Evolutionary conservation across 1,140 invertebrate species (phyloP).

Genomic region (Manduca sexta): DNA sequence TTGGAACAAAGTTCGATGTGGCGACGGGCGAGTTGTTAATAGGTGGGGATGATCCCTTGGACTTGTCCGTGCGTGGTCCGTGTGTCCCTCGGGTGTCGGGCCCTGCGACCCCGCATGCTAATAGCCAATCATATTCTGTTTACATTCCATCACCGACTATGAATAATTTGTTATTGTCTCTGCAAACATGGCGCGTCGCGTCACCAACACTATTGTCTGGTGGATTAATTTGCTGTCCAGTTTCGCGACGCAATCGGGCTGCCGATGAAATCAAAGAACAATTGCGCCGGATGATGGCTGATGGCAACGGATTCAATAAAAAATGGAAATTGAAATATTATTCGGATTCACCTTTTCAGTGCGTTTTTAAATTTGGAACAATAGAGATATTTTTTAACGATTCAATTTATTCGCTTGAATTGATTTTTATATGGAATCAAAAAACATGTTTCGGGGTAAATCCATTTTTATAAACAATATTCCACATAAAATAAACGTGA

Average conservation of each 20-base stretch:
- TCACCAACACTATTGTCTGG: conserved; percentile 65
- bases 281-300: conserved; percentile 19
- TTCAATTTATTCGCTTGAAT: no score
- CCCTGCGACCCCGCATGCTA: conserved; percentile 49
- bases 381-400: no score
- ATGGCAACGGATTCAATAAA: conserved; percentile 13
- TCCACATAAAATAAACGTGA: no score
- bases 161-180: conserved; percentile 73
- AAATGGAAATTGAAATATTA: conserved; percentile 35
- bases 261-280: conserved; percentile 49
- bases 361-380: neutral
- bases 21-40: conserved; percentile 60
- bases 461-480: no score
- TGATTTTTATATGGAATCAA: conserved; percentile 12
- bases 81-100: conserved; percentile 32
- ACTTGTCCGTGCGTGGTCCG: conserved; percentile 21
- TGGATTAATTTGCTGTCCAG: conserved; percentile 58
- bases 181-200: conserved; percentile 52
- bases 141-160: conserved; percentile 71
- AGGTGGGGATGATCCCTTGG: conserved; percentile 55
- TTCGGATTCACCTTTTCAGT: conserved; percentile 8
- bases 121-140: conserved; percentile 73
- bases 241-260: conserved; percentile 30
- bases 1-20: conserved; percentile 60
- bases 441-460: no score